A percentile compares a stretch with the other conserved stretches of the same genome.
Conservation (phyloP, 2,888 invertebrate species). For the Pinctada fucata region DNA sequence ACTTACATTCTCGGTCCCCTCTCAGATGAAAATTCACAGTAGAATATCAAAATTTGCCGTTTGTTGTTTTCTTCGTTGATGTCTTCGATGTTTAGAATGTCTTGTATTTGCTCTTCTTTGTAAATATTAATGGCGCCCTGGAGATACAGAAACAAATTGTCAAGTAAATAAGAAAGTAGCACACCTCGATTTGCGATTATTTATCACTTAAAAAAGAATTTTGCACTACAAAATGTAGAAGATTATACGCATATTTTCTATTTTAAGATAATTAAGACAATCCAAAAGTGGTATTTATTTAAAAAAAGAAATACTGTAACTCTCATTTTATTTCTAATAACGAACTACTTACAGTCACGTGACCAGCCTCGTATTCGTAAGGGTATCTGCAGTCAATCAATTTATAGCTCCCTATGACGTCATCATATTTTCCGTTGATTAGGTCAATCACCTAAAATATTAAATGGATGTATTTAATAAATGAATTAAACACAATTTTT, state of each 20-base stretch:
- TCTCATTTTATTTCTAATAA: no score
- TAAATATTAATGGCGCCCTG: constrained; percentile 17
- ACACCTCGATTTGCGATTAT: no score
- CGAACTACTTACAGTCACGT: constrained; percentile 81
- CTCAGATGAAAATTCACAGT: constrained; percentile 46
- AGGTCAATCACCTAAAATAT: constrained; percentile 76
- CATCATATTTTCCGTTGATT: constrained; percentile 83
- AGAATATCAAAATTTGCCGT: constrained; percentile 35
- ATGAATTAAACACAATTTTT: no score
- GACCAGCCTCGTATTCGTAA: constrained; percentile 95
- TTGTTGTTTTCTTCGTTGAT: not conserved
- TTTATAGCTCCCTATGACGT: constrained; percentile 83
- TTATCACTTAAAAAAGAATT: no score
- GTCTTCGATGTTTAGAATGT: not conserved
- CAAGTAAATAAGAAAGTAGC: no score
- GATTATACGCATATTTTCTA: no score
- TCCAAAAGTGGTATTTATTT: no score
- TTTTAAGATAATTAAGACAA: no score
- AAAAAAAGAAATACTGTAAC: no score
- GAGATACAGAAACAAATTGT: not conserved
- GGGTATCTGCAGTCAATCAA: constrained; percentile 97
- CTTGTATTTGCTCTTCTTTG: not conserved
- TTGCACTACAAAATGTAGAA: no score
- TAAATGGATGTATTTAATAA: no score
- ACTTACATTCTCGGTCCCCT: constrained; percentile 41